Conservation (phyloP, 1,140 invertebrate species). For the Pogonognathellus flavescens region DNA sequence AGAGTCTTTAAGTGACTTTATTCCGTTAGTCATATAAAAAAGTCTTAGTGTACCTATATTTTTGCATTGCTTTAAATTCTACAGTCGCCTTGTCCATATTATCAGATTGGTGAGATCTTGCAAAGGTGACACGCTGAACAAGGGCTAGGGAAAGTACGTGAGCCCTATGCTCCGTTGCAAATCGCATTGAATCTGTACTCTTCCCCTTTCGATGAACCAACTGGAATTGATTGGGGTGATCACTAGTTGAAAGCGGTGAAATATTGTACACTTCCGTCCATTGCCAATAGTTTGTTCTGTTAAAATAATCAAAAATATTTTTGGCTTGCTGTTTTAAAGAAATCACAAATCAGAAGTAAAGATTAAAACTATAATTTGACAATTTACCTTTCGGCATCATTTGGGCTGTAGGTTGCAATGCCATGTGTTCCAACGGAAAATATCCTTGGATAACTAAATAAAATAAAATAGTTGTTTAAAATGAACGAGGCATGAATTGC, state of each 20-base stretch:
- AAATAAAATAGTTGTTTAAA: conserved; percentile 22
- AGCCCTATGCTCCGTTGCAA: conserved; percentile 95
- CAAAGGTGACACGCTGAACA: conserved; percentile 61
- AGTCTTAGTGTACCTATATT: conserved; percentile 58
- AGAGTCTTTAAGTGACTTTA: background rate
- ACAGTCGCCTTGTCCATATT: conserved; percentile 62
- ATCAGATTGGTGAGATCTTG: conserved; percentile 64
- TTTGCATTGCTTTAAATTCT: conserved; percentile 61
- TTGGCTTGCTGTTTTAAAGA: conserved; percentile 66
- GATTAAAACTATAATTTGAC: background rate
- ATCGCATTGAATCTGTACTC: conserved; percentile 94
- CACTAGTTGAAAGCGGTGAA: conserved; percentile 76
- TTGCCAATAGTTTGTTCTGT: conserved; percentile 92
- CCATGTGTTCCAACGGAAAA: conserved; percentile 96
- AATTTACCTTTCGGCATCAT: conserved; percentile 79
- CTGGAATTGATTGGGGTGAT: conserved; percentile 71
- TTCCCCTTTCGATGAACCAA: conserved; percentile 71
- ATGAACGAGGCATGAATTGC: too few species aligned
- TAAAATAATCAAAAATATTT: background rate
- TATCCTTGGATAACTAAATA: conserved; percentile 91
- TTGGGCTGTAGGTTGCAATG: conserved; percentile 97
- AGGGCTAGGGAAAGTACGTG: conserved; percentile 93
- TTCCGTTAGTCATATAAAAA: background rate
- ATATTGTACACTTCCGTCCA: conserved; percentile 87
- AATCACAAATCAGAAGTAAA: background rate